Conservation (phyloP, 2,113 vertebrate genomes). For the Diadophis punctatus region DNA sequence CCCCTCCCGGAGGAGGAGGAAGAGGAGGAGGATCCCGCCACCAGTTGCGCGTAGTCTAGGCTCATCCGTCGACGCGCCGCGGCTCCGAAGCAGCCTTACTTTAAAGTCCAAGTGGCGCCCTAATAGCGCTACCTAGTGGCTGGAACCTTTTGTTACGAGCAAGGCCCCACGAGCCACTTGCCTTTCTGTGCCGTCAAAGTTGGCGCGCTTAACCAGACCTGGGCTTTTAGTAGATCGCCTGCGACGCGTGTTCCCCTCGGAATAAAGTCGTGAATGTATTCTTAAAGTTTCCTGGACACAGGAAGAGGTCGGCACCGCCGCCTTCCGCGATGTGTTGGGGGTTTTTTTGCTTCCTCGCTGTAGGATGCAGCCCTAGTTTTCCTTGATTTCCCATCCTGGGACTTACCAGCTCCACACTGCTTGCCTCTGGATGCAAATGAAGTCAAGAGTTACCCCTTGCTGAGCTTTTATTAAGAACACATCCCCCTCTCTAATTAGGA, state of each 20-base stretch:
- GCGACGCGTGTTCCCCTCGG: neutral
- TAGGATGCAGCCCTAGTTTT: neutral
- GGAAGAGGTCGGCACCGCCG: neutral
- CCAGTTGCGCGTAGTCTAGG: slow-evolving; percentile 61
- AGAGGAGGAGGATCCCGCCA: slow-evolving; percentile 35
- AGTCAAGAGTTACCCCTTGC: neutral
- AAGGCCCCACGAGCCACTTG: neutral
- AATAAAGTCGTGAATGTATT: neutral
- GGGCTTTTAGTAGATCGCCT: neutral
- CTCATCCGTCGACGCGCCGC: neutral
- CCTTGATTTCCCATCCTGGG: neutral
- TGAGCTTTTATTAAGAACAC: neutral
- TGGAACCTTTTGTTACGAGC: neutral
- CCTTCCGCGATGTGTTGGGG: neutral
- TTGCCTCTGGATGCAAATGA: neutral
- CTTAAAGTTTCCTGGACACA: neutral
- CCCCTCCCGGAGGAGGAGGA: neutral
- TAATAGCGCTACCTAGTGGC: slow-evolving; percentile 12
- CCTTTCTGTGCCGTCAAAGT: neutral
- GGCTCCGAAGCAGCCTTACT: neutral
- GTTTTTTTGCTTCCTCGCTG: neutral
- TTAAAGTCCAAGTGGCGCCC: slow-evolving; percentile 5
- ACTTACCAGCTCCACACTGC: neutral
- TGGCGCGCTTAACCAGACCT: neutral
- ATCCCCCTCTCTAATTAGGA: neutral